Conservation (phyloP, 2,797 vertebrate species). For the Falco naumanni region DNA sequence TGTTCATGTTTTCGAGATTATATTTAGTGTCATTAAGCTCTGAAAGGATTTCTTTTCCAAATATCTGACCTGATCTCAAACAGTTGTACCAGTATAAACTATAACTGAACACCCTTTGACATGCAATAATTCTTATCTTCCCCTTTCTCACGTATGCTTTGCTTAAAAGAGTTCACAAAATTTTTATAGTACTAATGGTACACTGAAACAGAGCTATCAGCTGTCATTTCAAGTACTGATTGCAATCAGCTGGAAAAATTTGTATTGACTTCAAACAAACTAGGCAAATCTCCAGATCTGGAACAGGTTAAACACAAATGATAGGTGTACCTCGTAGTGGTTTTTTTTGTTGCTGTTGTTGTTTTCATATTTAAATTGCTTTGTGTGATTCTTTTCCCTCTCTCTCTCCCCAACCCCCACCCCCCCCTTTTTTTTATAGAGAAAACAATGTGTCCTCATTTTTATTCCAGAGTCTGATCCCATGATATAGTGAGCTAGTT, state of each 20-base stretch:
- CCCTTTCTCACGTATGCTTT: background rate
- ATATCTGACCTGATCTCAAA: background rate
- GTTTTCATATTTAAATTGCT: background rate
- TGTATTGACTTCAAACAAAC: background rate
- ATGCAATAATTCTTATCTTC: background rate
- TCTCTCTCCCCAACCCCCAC: too few relatives aligned
- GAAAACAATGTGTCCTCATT: background rate
- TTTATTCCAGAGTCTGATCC: background rate
- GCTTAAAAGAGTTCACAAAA: background rate
- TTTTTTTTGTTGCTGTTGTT: background rate
- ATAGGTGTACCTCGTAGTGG: background rate
- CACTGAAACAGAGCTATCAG: background rate
- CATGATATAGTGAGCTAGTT: background rate
- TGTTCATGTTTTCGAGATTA: background rate
- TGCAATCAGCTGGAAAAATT: background rate
- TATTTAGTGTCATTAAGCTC: background rate
- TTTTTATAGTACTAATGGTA: background rate
- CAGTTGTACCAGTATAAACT: background rate
- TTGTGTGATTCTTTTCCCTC: background rate
- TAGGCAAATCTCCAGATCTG: background rate
- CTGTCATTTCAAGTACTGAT: background rate
- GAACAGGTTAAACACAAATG: background rate
- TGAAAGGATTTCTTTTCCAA: slow-evolving; percentile 4
- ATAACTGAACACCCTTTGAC: background rate
- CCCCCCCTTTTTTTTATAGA: too few relatives aligned